Evolutionary conservation across 1,140 invertebrate species (phyloP), one percentile per base, ranked within the genome.

Genomic region (Drosophila triauraria): DNA sequence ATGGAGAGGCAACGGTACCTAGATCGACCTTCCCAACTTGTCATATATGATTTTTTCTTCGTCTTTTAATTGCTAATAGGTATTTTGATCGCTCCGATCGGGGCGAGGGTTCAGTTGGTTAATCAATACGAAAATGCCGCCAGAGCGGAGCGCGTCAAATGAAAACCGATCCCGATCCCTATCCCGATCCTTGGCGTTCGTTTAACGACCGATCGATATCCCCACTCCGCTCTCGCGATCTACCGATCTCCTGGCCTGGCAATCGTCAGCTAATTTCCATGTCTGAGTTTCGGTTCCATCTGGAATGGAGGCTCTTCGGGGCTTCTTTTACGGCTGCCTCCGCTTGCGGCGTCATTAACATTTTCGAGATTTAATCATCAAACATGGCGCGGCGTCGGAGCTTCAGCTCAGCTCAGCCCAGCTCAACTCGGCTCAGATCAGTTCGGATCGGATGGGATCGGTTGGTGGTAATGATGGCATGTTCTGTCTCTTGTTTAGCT

Each of bases 341-440:
- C 48, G 63, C 67, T 82, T 44, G 65, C 87, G 86, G 80, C 86
- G 75, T 91, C 82, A 91, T 91, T 91, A 91, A 87, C 76, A 83
- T 87, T 91, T 91, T 80, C 77, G 64, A 91, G 86, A 91, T 91
- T 91, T 91, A 91, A 91, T 91, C 86, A 91, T 91, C 88, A 91
- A 91, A 91, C 82, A 91, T 91, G 85, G 85, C 85, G 85, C 85
- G 76, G 74, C 61, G 53, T 50, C 76, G 50, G 27, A 47, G 59
- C 69, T 38, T 20, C 67, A 54, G 32, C 25, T n/a, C 62, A 38
- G 47, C 47, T 56, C 69, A 48, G 65, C 17, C 10, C 35, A 23
- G 51, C 67, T 30, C 5, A 35, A 20, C 40, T 47, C 23, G 38
- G 56, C 27, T 25, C 27, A 23, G 62, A 43, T 59, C 58, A 48